Evolutionary conservation across 2,888 invertebrate genomes (phyloP).

Genomic region (Spilosoma lubricipeda): DNA sequence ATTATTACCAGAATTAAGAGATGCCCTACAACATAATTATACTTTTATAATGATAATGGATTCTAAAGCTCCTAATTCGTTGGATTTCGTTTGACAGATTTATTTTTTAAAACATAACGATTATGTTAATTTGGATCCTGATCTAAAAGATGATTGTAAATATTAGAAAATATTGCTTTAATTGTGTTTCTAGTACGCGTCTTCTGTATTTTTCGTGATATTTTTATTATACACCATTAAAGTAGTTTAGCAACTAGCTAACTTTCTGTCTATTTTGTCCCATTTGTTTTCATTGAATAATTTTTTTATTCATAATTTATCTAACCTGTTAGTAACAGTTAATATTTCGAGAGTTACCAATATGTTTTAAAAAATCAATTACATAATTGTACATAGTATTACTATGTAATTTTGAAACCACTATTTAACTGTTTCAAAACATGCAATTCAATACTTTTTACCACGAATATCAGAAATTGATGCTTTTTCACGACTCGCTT

Average conservation of each 20-base stretch:
- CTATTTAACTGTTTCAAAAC: too few species aligned
- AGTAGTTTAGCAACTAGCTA: too few species aligned
- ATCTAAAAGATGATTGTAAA: not conserved
- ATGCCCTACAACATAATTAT: constrained; percentile 58
- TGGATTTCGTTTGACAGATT: constrained; percentile 25
- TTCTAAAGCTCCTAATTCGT: constrained; percentile 40
- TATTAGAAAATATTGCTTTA: not conserved
- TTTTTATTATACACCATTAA: not conserved
- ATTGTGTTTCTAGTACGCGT: not conserved
- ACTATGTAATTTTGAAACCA: too few species aligned
- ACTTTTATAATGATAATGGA: constrained; percentile 59
- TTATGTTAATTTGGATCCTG: constrained; percentile 3
- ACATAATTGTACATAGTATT: too few species aligned
- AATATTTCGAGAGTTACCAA: too few species aligned
- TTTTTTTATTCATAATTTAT: too few species aligned
- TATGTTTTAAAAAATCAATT: too few species aligned
- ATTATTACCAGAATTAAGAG: constrained; percentile 69
- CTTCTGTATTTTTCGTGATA: not conserved
- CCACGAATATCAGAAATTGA: too few species aligned
- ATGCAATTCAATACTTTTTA: too few species aligned
- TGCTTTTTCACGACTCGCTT: too few species aligned
- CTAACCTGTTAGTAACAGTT: too few species aligned
- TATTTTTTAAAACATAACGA: constrained; percentile 10
- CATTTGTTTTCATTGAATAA: not conserved
- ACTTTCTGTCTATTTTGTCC: not conserved